Evolutionary conservation across 2,888 invertebrate genomes (phyloP).

Genomic region (Serripes groenlandicus): DNA sequence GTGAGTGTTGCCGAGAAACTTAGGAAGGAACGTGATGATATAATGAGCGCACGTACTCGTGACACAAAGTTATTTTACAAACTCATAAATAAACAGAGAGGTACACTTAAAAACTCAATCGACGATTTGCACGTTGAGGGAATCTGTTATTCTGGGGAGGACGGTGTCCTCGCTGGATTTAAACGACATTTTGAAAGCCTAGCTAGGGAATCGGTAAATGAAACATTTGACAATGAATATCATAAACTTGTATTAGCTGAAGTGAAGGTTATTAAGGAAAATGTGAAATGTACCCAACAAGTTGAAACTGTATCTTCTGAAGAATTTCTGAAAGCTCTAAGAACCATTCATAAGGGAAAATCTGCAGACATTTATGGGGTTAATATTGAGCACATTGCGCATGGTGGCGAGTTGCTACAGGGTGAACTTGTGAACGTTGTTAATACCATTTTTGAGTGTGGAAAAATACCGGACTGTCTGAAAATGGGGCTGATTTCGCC

Average conservation of each 20-base stretch:
- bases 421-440: too few relatives aligned
- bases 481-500: background rate
- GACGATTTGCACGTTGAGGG: constrained; percentile 10
- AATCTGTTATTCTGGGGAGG: background rate
- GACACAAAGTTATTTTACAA: constrained; percentile 14
- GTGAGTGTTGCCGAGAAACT: background rate
- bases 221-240: background rate
- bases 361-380: constrained; percentile 3
- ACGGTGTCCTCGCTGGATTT: constrained; percentile 3
- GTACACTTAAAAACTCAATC: background rate
- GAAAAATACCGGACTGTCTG: background rate
- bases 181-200: constrained; percentile 3
- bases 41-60: background rate
- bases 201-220: background rate
- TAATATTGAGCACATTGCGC: background rate
- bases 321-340: constrained; percentile 1
- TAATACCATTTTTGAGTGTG: background rate
- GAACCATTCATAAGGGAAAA: constrained; percentile 11
- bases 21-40: too few relatives aligned
- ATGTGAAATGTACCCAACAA: too few relatives aligned
- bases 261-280: background rate
- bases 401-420: background rate
- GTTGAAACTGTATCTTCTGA: background rate
- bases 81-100: constrained; percentile 12
- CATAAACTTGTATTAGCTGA: too few relatives aligned